Base-by-base conservation (phyloP, 2,797 vertebrate species). In the Cyprinella venusta region DNA sequence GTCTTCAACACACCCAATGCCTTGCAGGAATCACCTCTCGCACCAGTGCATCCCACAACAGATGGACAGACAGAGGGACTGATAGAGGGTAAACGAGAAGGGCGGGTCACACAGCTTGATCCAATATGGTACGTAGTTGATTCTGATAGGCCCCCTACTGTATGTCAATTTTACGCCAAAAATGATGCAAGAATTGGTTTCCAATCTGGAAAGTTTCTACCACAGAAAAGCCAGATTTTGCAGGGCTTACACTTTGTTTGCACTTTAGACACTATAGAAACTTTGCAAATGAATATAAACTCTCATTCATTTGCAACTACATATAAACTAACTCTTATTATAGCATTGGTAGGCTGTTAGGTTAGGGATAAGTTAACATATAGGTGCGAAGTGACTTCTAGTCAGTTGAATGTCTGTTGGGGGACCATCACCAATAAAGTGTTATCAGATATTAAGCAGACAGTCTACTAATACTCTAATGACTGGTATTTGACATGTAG, bases 41-140 rank as follows among this genome's bases (percentile, higher is more conserved):
- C 38, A 82, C 65, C 64, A 38, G 15, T 38, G 65, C 18, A 69
- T 36, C 48, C 64, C 64, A 70, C 30, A 68, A 63, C 76, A 87
- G 80, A 87, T 85, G 85, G 87, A 64, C 76, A 77, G 52, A 82
- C 64, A 72, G n/a, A 61, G 50, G 24, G 65, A 84, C 24, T 21
- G 67, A 76, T 50, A 83, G 54, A 78, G 84, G 78, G 84, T 85
- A 85, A 81, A 79, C 65, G 81, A 65, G 15, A 80, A 78, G 80
- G 79, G 69, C 30, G 5, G 70, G 63, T 54, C 9, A 56, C 80
- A 68, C 71, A 76, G 80, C 71, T 54, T 75, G 63, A 33, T 76
- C 65, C 61, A 82, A 67, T 42, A 67, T 82, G 71, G 36, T 52
- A 40, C 0, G 6, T 81, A 9, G 7, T 38, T 30, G 80, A 36